These are phyloP conservation scores for Otocyon megalotis DNA, from an alignment of 2,113 vertebrate species.

Conservation along the genomic window DNA sequence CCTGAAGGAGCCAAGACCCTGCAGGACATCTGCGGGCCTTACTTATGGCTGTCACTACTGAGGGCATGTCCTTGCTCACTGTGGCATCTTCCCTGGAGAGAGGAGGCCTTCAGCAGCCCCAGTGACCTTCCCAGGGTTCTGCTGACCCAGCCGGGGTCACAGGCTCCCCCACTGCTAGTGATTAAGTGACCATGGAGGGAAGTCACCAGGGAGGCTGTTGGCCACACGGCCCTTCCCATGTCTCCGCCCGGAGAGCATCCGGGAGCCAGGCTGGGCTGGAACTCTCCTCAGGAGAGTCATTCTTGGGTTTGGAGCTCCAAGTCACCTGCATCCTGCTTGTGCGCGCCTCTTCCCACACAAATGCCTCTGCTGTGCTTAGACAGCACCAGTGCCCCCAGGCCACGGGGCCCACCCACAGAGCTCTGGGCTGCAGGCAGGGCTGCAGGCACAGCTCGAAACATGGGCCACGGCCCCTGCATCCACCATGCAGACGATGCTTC, in stretches of 20 bases:
- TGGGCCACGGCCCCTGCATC: neutral
- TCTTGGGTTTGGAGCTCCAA: fast-evolving
- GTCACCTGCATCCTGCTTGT: neutral
- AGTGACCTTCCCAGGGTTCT: neutral
- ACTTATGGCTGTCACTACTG: neutral
- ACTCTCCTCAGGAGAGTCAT: fast-evolving
- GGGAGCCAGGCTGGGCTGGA: neutral
- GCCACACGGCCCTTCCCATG: neutral
- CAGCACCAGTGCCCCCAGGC: neutral
- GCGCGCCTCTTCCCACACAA: too few species aligned
- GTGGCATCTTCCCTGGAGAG: neutral
- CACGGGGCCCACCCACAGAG: fast-evolving
- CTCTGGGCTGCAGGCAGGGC: neutral
- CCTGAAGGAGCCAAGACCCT: neutral
- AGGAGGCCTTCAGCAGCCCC: neutral
- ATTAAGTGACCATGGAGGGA: neutral
- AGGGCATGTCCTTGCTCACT: neutral
- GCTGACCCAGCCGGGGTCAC: neutral
- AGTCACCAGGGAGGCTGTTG: neutral
- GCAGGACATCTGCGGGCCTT: neutral
- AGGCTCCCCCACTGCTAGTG: neutral
- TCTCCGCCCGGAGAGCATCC: neutral
- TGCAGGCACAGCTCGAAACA: too few species aligned
- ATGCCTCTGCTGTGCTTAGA: neutral
- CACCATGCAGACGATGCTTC: fast-evolving